Base-by-base conservation (phyloP, 2,888 invertebrate genomes). In the Leptopilina myrica region DNA sequence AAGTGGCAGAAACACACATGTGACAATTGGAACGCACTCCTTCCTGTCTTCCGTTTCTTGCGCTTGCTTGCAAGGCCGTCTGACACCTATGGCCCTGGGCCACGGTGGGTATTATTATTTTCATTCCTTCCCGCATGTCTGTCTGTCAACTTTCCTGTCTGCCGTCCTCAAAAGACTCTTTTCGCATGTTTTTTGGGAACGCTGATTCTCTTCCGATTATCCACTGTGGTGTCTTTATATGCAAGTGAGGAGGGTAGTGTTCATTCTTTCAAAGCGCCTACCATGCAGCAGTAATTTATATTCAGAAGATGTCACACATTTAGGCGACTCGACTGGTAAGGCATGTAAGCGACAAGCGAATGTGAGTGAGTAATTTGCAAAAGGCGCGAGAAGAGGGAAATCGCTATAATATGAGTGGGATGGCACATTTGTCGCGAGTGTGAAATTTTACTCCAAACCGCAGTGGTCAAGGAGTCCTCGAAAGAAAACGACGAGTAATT, bases 21-120 rank as follows among this genome's bases (percentile, higher is more conserved):
- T 89, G 90, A 89, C 90, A 90, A 88, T 88, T 89, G 20, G 86
- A 88, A 86, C 85, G 83, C 83, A 83, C 82, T 87, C 83, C 83
- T 84, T 83, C 82, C 82, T 79, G 79, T 80, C 80, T 65, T 77
- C 40, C 76, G 78, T 83, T 78, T 67, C 26, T 75, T 81, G 49
- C 80, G 80, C 77, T 78, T 85, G 84, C 86, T 88, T 86, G 86
- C 87, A 84, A 1, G 83, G 83, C 82, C 85, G 84, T 86, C 86
- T 89, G 89, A 91, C 90, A 90, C 90, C 87, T 87, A 87, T 88
- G 87, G 89, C 90, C 90, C 85, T 82, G 84, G 90, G 91, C 88
- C 88, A 88, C 85, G 84, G 86, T 83, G 84, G 87, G 86, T 78
- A 78, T 85, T 90, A 90, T 91, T 91, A 91, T 91, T 91, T 90